Evolutionary conservation across 1,140 invertebrate genomes (phyloP), one percentile per base, ranked within the genome.

Genomic region (Nylanderia fulva): DNA sequence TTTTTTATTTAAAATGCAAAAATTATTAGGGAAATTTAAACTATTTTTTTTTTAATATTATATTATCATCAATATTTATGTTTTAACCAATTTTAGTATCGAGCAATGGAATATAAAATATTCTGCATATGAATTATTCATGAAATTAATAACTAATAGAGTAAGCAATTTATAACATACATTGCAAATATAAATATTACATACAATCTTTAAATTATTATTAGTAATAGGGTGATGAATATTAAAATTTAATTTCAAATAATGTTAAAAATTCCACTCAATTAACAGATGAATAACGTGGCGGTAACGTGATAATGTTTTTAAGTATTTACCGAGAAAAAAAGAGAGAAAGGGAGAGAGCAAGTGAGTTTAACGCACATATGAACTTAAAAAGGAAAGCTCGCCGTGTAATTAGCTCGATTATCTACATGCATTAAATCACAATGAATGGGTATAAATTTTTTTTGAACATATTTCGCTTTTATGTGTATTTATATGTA

Each of bases 141-240:
- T n/a, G 29, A 61, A 29, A 39, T 74, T 21, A 36, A 18, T 8
- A 13, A 72, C 6, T 72, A 72, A 27, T 54, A 61, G 13, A 72
- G 21, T 61, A 1, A 13, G 9, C 24, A 60, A 61, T 42, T 74
- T 60, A 6, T 7, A 39, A 42, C 8, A n/a, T 58, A 74, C 60
- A 24, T 18, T 36, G 15, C 0, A 60, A 27, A 61, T 18, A 61
- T 61, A 27, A 29, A 74, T 60, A 58, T 39, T 27, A 13, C 5
- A 5, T 72, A 56, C 33, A 39, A 74, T 39, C 33, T 54, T 18
- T 24, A 69, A 33, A 52, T 72, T 72, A 52, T 72, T 72, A 72
- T 56, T 1, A 36, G 5, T 75, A 75, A 60, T 74, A 39, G 15
- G 39, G 58, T 7, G n/a, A 5, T 61, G 2, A 60, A 61, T 75